Conservation (phyloP, 2,888 invertebrate genomes). For the Ischnura elegans region DNA sequence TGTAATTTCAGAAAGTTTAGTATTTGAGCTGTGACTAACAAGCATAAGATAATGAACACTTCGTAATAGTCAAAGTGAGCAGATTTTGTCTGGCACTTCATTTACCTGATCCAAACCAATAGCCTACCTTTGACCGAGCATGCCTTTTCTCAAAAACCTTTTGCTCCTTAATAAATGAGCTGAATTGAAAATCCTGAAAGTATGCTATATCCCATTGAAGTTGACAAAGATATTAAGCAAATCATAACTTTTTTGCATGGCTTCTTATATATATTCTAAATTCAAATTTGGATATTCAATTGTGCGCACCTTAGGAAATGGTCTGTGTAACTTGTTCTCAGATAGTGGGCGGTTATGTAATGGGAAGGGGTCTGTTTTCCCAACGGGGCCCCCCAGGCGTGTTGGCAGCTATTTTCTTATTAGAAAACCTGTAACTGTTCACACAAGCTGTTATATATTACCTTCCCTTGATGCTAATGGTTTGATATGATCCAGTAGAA, state of each 20-base stretch:
- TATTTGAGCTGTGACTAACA: slow-evolving; percentile 68
- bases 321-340: slow-evolving; percentile 57
- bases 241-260: slow-evolving; percentile 69
- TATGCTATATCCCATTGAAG: slow-evolving; percentile 57
- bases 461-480: slow-evolving; percentile 52
- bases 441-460: slow-evolving; percentile 64
- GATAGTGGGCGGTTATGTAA: slow-evolving; percentile 61
- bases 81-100: slow-evolving; percentile 68
- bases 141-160: slow-evolving; percentile 65
- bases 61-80: slow-evolving; percentile 52
- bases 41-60: slow-evolving; percentile 49
- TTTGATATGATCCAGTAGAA: slow-evolving; percentile 52
- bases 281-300: slow-evolving; percentile 44
- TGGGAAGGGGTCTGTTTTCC: slow-evolving; percentile 69
- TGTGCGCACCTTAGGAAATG: slow-evolving; percentile 59
- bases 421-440: slow-evolving; percentile 68
- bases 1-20: slow-evolving; percentile 68
- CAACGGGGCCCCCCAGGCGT: slow-evolving; percentile 69
- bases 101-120: slow-evolving; percentile 68
- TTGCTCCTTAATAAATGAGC: slow-evolving; percentile 63
- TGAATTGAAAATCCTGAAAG: slow-evolving; percentile 53
- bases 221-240: slow-evolving; percentile 69
- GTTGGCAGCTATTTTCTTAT: slow-evolving; percentile 63
- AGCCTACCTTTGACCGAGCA: slow-evolving; percentile 68
- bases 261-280: slow-evolving; percentile 70